Percentiles rank a stretch among this genome's conserved stretches.
phyloP scores from a whole-genome alignment of 2,113 vertebrate genomes.

The Anas platyrhynchos region DNA sequence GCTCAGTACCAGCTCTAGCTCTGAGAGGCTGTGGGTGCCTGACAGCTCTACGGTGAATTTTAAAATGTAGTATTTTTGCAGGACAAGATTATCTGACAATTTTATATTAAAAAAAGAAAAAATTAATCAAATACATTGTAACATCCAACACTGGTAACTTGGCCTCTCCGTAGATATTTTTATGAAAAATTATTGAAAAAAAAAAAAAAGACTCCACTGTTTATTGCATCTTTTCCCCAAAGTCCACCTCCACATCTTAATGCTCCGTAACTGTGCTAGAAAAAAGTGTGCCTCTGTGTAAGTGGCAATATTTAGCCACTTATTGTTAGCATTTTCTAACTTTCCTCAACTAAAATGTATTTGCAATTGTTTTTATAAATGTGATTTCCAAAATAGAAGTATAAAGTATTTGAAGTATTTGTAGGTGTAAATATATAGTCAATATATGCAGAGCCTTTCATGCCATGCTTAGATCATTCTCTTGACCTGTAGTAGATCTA shows the following conservation, averaged over 20 bases:
- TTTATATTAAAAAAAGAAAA: slow-evolving; percentile 95
- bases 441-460: background rate
- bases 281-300: slow-evolving; percentile 52
- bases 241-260: background rate
- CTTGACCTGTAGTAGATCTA: background rate
- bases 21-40: slow-evolving; percentile 88
- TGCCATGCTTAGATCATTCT: background rate
- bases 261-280: slow-evolving; percentile 53
- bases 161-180: slow-evolving; percentile 81
- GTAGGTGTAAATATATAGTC: too few species aligned
- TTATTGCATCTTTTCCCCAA: slow-evolving; percentile 68
- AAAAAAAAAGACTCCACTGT: slow-evolving; percentile 26
- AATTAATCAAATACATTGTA: slow-evolving; percentile 98
- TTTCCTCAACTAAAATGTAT: slow-evolving; percentile 60
- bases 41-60: slow-evolving; percentile 95
- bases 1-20: slow-evolving; percentile 92
- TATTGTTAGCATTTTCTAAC: slow-evolving; percentile 63
- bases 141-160: slow-evolving; percentile 85
- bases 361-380: slow-evolving; percentile 58
- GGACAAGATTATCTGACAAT: slow-evolving; percentile 98
- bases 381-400: slow-evolving; percentile 3
- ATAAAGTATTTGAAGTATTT: too few species aligned
- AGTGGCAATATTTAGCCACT: slow-evolving; percentile 69
- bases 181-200: slow-evolving; percentile 73
- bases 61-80: slow-evolving; percentile 96